phyloP scores from a whole-genome alignment of 2,113 vertebrate species.

The Vombatus ursinus region DNA sequence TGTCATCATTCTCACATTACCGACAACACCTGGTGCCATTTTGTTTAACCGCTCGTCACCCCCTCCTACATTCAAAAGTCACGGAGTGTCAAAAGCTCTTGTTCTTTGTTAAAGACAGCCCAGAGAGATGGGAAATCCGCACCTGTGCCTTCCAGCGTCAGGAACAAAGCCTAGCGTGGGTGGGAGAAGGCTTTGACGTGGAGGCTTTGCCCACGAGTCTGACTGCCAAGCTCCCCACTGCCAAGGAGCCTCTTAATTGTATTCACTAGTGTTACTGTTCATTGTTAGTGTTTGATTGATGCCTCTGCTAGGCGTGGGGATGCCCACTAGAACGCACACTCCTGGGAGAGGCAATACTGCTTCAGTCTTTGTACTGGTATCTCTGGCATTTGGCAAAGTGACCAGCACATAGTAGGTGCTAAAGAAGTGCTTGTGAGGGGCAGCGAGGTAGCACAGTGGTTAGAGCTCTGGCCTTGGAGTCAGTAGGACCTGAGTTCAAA shows the following conservation, averaged over 20 bases:
- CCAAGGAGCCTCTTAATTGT: not conserved
- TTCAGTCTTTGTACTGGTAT: not conserved
- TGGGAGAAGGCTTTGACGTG: slow-evolving; percentile 1
- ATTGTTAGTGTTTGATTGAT: not conserved
- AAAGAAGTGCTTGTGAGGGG: not conserved
- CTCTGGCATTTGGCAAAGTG: not conserved
- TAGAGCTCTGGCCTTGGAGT: no score
- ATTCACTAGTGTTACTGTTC: not conserved
- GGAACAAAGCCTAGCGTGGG: not conserved
- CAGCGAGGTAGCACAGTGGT: no score
- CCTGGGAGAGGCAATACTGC: not conserved
- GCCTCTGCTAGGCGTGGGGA: not conserved
- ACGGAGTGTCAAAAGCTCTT: not conserved
- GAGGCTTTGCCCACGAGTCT: not conserved
- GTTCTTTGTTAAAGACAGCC: slow-evolving; percentile 30
- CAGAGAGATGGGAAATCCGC: slow-evolving; percentile 24
- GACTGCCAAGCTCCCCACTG: not conserved
- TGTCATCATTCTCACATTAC: slow-evolving; percentile 13
- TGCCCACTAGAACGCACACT: not conserved
- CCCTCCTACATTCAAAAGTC: not conserved
- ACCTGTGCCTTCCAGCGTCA: slow-evolving; percentile 33
- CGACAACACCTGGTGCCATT: not conserved
- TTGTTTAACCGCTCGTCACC: not conserved
- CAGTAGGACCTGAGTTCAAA: no score
- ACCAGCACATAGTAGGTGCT: no score